Base-by-base conservation (phyloP, 1,140 invertebrate genomes). In the Heliconius hermathena region DNA sequence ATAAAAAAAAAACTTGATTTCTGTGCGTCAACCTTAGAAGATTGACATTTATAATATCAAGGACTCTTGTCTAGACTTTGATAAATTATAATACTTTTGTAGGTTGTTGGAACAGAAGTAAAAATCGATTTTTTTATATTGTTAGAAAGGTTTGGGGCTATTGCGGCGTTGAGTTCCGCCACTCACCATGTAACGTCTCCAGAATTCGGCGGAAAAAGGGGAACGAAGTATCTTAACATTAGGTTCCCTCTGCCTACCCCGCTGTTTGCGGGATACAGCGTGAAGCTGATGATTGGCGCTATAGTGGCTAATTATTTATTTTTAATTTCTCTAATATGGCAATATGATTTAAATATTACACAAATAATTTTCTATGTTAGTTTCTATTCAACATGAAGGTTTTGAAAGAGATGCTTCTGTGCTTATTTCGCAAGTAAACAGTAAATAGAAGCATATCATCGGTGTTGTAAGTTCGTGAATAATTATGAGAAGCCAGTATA, bases 401-500 rank as follows among this genome's bases (percentile, higher is more conserved):
- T 81, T 77, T 73, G 76, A 74, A 81, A 76, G 26, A 60, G 76
- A 78, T 78, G 81, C 74, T 76, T 73, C 77, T 76, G 74, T 52
- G 54, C 70, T 75, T 77, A 60, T 82, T 79, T 79, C 81, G 74
- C 75, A 78, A 77, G 70, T 29, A 60, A 57, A 66, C 60, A 83
- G 82, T 72, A 82, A 77, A 82, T 84, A 52, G 74, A 72, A 82
- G 76, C 76, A 71, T 80, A 82, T 82, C 80, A 36, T 79, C 78
- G 73, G 71, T 82, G 83, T 78, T 82, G 83, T 77, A 82, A 78
- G 74, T 57, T 84, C 81, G 83, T 84, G 83, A 84, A 79, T 80
- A 71, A 80, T 81, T 82, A 72, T 77, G 60, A 81, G 74, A 52
- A 33, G 70, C 60, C 73, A 46, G 38, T 77, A 77, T 83, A 81